Evolutionary conservation across 37 sponge, comb jelly and placozoan genomes (phyloP).

Genomic region (Geodia barretti): DNA sequence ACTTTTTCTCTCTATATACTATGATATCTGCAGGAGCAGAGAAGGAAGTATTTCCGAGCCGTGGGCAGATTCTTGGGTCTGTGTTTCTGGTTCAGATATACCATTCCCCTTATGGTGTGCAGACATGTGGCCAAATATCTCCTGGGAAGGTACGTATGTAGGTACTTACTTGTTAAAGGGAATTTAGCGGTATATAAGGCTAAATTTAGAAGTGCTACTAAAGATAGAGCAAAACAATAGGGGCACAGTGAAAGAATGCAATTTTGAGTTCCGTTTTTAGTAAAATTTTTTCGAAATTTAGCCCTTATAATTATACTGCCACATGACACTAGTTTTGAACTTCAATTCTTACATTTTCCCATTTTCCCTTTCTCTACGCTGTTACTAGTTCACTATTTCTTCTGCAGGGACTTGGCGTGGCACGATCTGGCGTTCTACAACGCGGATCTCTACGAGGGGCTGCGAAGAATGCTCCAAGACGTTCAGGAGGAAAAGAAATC

Average conservation of each 20-base stretch:
- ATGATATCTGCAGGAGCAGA: slow-evolving; percentile 24
- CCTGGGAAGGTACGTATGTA: slow-evolving; percentile 74
- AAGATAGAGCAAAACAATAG: too few relatives aligned
- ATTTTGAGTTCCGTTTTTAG: too few relatives aligned
- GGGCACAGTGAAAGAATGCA: too few relatives aligned
- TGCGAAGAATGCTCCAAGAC: slow-evolving; percentile 78
- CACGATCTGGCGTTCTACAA: slow-evolving; percentile 97
- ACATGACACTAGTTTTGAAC: too few relatives aligned
- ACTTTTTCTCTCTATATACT: too few relatives aligned
- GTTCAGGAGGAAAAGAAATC: slow-evolving; percentile 60
- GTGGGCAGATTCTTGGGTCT: slow-evolving; percentile 86
- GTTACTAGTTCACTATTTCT: background rate
- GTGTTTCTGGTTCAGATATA: slow-evolving; percentile 86
- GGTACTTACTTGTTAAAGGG: too few relatives aligned
- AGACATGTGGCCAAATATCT: slow-evolving; percentile 92
- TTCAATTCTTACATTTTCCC: too few relatives aligned
- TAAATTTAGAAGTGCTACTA: too few relatives aligned
- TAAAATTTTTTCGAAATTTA: background rate
- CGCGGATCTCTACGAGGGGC: slow-evolving; percentile 90
- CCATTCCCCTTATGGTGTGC: slow-evolving; percentile 83
- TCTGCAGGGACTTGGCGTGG: slow-evolving; percentile 80
- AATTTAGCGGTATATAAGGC: too few relatives aligned
- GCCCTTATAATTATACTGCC: background rate
- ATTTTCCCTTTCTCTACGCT: too few relatives aligned
- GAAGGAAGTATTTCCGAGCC: slow-evolving; percentile 43